Percentiles rank a stretch among this genome's conserved stretches.
These are phyloP conservation scores for Agonopterix arenella DNA, from an alignment of 2,888 invertebrate genomes.

Conservation along the genomic window DNA sequence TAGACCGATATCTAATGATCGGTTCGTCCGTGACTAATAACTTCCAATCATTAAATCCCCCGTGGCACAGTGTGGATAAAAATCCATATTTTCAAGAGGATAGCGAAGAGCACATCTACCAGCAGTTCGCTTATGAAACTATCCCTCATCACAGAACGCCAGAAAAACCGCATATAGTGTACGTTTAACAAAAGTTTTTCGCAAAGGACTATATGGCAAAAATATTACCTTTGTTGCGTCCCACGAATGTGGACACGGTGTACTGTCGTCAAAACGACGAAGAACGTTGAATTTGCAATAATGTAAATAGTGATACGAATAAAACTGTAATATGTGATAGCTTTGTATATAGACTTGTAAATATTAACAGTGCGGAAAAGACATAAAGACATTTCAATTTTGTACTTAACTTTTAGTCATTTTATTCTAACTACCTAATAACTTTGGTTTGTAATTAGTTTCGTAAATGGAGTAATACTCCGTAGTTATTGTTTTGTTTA, in stretches of 20 bases:
- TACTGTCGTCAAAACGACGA: constrained; percentile 47
- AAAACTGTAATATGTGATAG: constrained; percentile 74
- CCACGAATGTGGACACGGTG: constrained; percentile 40
- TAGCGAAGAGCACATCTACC: constrained; percentile 70
- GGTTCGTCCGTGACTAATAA: constrained; percentile 71
- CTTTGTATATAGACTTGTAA: constrained; percentile 72
- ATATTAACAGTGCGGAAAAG: constrained; percentile 56
- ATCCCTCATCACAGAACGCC: constrained; percentile 72
- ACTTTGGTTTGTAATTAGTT: constrained; percentile 23
- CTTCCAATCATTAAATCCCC: constrained; percentile 69
- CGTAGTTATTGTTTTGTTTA: constrained; percentile 43
- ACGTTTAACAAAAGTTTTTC: constrained; percentile 73
- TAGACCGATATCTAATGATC: constrained; percentile 71
- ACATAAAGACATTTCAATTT: constrained; percentile 55
- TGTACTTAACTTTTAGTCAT: constrained; percentile 67
- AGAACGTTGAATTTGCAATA: constrained; percentile 63
- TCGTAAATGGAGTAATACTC: constrained; percentile 28
- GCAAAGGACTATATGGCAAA: constrained; percentile 56
- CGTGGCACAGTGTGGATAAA: constrained; percentile 72
- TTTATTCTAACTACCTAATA: constrained; percentile 20
- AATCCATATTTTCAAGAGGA: constrained; percentile 69
- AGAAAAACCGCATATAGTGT: constrained; percentile 78
- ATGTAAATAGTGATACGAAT: constrained; percentile 72
- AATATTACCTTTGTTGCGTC: constrained; percentile 52
- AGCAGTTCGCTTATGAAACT: constrained; percentile 72